Base-by-base conservation (phyloP, 2,797 vertebrate species). In the Muraenolepis orangiensis region DNA sequence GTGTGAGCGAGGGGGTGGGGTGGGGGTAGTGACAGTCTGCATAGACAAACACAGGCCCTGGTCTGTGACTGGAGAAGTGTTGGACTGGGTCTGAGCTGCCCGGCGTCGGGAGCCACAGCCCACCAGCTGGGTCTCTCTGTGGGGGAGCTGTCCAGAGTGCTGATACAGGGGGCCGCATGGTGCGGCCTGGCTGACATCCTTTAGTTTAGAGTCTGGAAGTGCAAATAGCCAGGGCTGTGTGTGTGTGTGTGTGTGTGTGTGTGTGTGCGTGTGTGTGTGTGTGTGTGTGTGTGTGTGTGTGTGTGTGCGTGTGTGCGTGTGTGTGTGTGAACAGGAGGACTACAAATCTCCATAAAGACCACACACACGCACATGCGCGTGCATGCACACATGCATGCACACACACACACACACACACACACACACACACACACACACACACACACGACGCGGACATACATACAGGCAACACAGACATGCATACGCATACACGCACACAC, bases 131-230 rank as follows among this genome's bases (percentile, higher is more conserved):
- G 82, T 86, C 85, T 86, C 85, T 89, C 88, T 69, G 81, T 70
- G 86, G 85, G 82, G 86, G 87, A 87, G 83, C 91, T 92, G 88
- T 92, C 90, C 90, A 82, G 79, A 80, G 91, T 91, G 40, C 88
- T 91, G 87, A 91, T 90, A 85, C 80, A 73, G 46, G 74, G 80
- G 84, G 76, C 78, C 75, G 81, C 70, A 2, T 23, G 20, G 51
- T 61, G 32, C 32, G 3, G 32, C 3, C 42, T 14, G 80, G 78
- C 78, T 85, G 84, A 72, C 80, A 66, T 3, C 64, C 23, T 16
- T 13, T 29, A 51, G 18, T n/a, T n/a, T 51, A 66, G 28, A 30
- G 64, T 18, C 26, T 66, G 34, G 32, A 74, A 14, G 66, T 32
- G 32, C 30, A 36, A 71, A 74, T 77, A 80, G 66, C 29, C 30